phyloP scores from a whole-genome alignment of 2,113 vertebrate genomes.

The Brachypodius melanocephalos region DNA sequence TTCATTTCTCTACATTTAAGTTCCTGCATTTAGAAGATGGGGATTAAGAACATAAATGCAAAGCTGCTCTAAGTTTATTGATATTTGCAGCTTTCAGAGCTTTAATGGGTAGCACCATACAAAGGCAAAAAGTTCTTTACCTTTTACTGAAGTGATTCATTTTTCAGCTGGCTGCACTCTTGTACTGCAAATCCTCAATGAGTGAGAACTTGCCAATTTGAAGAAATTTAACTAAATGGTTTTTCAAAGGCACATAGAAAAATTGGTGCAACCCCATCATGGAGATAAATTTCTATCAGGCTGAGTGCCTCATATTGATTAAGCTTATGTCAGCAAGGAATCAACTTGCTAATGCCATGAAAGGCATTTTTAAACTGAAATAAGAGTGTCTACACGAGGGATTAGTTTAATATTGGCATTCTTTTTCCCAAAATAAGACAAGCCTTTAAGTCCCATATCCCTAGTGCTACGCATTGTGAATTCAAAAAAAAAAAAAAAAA shows the following conservation, averaged over 20 bases:
- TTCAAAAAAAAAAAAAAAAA: not conserved
- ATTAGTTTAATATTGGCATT: slow-evolving; percentile 25
- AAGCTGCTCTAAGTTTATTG: slow-evolving; percentile 14
- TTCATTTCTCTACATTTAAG: not conserved
- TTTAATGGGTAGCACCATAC: not conserved
- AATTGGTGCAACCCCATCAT: not conserved
- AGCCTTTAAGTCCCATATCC: not conserved
- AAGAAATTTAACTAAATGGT: slow-evolving; percentile 4
- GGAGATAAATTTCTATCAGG: slow-evolving; percentile 14
- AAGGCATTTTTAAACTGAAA: slow-evolving; percentile 41
- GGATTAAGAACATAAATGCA: not conserved
- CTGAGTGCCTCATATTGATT: slow-evolving; percentile 47
- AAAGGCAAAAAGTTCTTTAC: not conserved
- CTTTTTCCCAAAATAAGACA: not conserved
- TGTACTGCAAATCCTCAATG: not conserved
- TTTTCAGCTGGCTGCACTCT: not conserved
- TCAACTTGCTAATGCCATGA: slow-evolving; percentile 43
- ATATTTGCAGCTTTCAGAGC: not conserved
- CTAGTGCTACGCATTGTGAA: not conserved
- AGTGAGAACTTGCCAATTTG: not conserved
- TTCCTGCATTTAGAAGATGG: not conserved
- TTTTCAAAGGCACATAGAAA: not conserved
- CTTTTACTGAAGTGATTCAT: not conserved
- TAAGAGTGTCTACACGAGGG: not conserved
- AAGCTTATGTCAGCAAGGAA: slow-evolving; percentile 40